Evolutionary conservation across 2,797 vertebrate species (phyloP), one percentile per base, ranked within the genome.

Genomic region (Acestrorhynchus altus): DNA sequence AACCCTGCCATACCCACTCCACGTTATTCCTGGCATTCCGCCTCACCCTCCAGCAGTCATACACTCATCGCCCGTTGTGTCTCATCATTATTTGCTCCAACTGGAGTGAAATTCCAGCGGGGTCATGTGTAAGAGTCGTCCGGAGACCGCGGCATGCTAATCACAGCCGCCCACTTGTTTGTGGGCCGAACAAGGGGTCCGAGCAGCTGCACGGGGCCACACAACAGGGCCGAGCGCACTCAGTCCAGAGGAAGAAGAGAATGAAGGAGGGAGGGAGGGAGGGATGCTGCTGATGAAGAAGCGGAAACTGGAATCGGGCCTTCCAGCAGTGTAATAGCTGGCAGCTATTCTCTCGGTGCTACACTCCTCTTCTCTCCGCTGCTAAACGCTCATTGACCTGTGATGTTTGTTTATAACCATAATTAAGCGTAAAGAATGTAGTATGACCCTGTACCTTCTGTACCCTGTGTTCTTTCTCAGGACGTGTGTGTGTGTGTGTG

Each of bases 51-150:
- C 82, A 26, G 54, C 54, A 28, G 24, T 59, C 26, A 59, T 57
- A 28, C 24, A 22, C 83, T 88, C 76, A 81, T 82, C 87, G 87
- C 22, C 76, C 87, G 84, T 83, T 80, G 83, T 82, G 82, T 80
- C 84, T 85, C 82, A 89, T 88, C 85, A 86, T 90, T 89, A 86
- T 91, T 89, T 90, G 90, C 89, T 90, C 90, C 90, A 88, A 88
- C 87, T 86, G 85, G 84, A 89, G 88, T 89, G 89, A 90, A 87
- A 91, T 90, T 89, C 90, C 85, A 85, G 83, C 13, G 31, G 42
- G 46, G 66, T 63, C 71, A 42, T 65, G 60, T 54, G 28, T 59
- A 35, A 35, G 31, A 6, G 31, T 26, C 16, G 59, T 22, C 47
- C 9, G 44, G 35, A 88, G 86, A 88, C 87, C 88, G 54, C 54